Percentiles rank a stretch among this genome's conserved stretches.
These are phyloP conservation scores for Eupsilia transversa DNA, from an alignment of 2,888 invertebrate species.

Conservation along the genomic window DNA sequence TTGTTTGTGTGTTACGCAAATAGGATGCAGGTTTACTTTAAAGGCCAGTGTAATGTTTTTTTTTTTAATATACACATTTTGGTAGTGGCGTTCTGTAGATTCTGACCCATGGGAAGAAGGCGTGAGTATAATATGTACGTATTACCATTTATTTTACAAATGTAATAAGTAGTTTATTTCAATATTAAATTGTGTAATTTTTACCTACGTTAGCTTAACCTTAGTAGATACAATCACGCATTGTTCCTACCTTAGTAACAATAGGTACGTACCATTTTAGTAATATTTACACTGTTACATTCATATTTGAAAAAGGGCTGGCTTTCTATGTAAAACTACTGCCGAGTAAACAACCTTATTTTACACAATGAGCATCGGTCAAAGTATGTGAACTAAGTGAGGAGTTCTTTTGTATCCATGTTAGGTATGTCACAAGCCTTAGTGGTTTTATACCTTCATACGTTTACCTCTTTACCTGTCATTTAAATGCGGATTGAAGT, in stretches of 20 bases:
- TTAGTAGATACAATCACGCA: neutral
- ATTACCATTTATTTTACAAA: too few relatives aligned
- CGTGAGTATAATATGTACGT: neutral
- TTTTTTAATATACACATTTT: too few relatives aligned
- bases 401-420: neutral
- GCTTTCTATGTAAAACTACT: neutral
- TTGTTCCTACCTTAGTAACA: neutral
- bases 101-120: neutral
- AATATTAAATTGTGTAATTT: neutral
- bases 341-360: too few relatives aligned
- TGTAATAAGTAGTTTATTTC: too few relatives aligned
- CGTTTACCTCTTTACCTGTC: neutral
- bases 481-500: neutral
- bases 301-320: slow-evolving; percentile 8
- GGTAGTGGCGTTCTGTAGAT: too few relatives aligned
- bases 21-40: too few relatives aligned
- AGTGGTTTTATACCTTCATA: neutral
- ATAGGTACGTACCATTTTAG: neutral
- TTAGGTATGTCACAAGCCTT: neutral
- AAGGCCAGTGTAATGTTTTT: too few relatives aligned
- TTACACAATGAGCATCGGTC: neutral
- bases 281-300: neutral
- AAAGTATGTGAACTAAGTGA: neutral
- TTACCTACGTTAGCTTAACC: neutral
- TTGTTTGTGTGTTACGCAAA: too few relatives aligned